phyloP scores from a whole-genome alignment of 2,888 invertebrate species.

The Megamerina dolium region DNA sequence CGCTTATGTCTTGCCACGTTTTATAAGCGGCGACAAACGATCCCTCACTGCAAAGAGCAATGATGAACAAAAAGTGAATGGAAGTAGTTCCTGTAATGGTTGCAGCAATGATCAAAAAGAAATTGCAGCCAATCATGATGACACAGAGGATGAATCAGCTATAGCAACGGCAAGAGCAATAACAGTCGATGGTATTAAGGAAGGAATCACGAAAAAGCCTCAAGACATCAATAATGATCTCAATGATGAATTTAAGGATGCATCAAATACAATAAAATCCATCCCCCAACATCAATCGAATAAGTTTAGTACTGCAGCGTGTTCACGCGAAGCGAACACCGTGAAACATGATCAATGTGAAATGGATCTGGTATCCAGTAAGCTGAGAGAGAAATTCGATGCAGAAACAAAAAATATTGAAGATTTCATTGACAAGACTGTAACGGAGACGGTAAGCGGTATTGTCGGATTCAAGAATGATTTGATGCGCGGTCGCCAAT shows the following conservation, averaged over 20 bases:
- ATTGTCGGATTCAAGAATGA: constrained; percentile 50
- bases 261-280: constrained; percentile 3
- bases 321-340: constrained; percentile 42
- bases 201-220: constrained; percentile 3
- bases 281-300: neutral
- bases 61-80: no score
- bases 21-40: constrained; percentile 39
- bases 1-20: constrained; percentile 45
- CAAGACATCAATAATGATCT: constrained; percentile 10
- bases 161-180: neutral
- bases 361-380: constrained; percentile 48
- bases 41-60: neutral
- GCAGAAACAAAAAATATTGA: constrained; percentile 49
- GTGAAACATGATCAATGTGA: constrained; percentile 48
- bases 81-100: no score
- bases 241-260: constrained; percentile 5
- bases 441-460: constrained; percentile 47
- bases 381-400: constrained; percentile 47
- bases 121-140: constrained; percentile 2
- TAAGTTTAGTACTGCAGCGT: constrained; percentile 19
- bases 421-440: constrained; percentile 51
- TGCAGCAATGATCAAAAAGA: neutral
- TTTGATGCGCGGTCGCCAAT: constrained; percentile 45
- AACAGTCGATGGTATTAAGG: neutral
- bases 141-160: constrained; percentile 1